Evolutionary conservation across 2,113 vertebrate genomes (phyloP).

Genomic region (Calidris pugnax): DNA sequence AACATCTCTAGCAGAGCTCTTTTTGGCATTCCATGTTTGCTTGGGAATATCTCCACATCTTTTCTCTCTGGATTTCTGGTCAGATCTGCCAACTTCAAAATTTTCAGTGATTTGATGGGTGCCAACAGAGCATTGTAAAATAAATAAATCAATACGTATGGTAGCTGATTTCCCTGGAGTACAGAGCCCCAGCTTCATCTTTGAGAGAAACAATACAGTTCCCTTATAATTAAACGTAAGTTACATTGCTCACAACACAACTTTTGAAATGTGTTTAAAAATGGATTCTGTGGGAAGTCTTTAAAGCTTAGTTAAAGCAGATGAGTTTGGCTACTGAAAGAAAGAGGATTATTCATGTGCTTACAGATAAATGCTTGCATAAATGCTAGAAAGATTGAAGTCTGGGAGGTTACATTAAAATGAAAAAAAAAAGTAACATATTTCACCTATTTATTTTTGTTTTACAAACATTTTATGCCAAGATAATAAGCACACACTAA

Average conservation of each 20-base stretch:
- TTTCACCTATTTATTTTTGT: background rate
- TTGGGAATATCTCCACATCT: background rate
- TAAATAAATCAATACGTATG: background rate
- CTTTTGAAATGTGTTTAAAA: background rate
- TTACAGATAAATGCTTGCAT: background rate
- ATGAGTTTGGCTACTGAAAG: background rate
- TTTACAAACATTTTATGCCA: background rate
- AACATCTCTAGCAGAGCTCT: background rate
- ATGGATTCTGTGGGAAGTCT: background rate
- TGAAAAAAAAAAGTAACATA: background rate
- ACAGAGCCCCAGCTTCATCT: background rate
- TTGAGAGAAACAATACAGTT: background rate
- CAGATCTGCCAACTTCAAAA: background rate
- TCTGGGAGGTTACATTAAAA: background rate
- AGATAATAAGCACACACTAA: background rate
- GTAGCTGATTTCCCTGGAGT: background rate
- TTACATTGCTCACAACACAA: background rate
- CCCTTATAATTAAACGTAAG: background rate
- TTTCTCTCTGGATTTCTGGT: background rate
- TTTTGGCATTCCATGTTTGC: background rate
- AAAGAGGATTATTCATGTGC: constrained; percentile 23
- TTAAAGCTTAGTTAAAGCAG: constrained; percentile 39
- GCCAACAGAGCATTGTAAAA: background rate
- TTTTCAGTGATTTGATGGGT: background rate
- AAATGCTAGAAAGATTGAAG: background rate